Evolutionary conservation across 2,888 invertebrate species (phyloP), one percentile per base, ranked within the genome.

Genomic region (Watsonalla binaria): DNA sequence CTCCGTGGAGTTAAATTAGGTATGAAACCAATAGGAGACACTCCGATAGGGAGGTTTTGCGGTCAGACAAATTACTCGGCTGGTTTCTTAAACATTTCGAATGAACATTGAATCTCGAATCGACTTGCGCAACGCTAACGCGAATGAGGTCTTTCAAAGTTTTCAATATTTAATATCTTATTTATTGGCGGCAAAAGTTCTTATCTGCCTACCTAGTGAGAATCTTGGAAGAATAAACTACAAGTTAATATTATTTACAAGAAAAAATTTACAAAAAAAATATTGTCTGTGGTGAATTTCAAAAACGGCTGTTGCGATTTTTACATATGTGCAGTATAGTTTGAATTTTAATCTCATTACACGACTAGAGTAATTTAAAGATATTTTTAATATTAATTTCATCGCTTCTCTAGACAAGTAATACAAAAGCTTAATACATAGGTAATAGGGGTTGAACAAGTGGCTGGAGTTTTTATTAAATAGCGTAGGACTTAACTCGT

Each of bases 1-100:
- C 81, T 86, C 79, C 79, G 82, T 82, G 78, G 76, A 82, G 86
- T 84, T 86, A 86, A 88, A 89, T 87, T 84, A 83, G 76, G 86
- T 80, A 78, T 83, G 80, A 87, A 86, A 81, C 86, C 86, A 78
- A 82, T 76, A 71, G 56, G 64, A 65, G 62, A 64, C 63, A 49
- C 37, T 49, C 63, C 74, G 71, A 76, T 72, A 77, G 74, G 74
- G 42, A 76, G 78, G 78, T 78, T 80, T 74, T 72, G 69, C 62
- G 69, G 70, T 60, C 59, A 66, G 67, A 70, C 66, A 76, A 78
- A 80, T 80, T 78, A 74, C 72, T 62, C 66, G 59, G 57, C 59
- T 56, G 61, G 60, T 55, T 59, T 65, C 60, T 57, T 63, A 60
- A 63, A 61, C 9, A 24, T 24, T 24, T 24, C 24, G 24, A 47